Conservation (phyloP, 2,797 vertebrate genomes). For the Esox lucius region DNA sequence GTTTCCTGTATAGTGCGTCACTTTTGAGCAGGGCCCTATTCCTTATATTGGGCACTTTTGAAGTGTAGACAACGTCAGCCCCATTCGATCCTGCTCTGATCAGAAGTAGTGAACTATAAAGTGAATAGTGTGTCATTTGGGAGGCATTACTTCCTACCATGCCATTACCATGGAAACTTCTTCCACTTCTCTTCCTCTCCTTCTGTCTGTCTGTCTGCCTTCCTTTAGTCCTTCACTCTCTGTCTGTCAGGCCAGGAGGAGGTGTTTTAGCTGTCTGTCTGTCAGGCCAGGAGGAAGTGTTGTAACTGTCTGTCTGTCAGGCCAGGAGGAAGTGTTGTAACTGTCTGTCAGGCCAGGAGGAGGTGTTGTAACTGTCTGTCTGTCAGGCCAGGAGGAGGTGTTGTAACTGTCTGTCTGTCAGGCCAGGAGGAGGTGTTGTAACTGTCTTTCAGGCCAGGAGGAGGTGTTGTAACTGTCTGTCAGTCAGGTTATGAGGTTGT, state of each 20-base stretch:
- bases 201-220: not conserved
- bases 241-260: not conserved
- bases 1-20: not conserved
- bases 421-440: too few relatives aligned
- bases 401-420: too few relatives aligned
- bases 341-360: too few relatives aligned
- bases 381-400: too few relatives aligned
- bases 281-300: too few relatives aligned
- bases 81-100: not conserved
- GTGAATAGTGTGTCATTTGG: not conserved
- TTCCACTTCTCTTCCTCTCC: not conserved
- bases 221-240: not conserved
- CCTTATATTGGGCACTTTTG: not conserved
- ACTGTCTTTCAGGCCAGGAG: too few relatives aligned
- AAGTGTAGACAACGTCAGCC: not conserved
- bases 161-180: not conserved
- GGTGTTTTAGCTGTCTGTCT: not conserved
- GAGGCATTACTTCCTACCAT: not conserved
- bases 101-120: not conserved
- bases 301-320: too few relatives aligned
- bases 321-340: too few relatives aligned
- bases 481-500: too few relatives aligned
- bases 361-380: too few relatives aligned
- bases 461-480: too few relatives aligned
- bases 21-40: not conserved